These are phyloP conservation scores for Mercenaria mercenaria DNA, from an alignment of 1,140 invertebrate genomes.

Conservation along the genomic window DNA sequence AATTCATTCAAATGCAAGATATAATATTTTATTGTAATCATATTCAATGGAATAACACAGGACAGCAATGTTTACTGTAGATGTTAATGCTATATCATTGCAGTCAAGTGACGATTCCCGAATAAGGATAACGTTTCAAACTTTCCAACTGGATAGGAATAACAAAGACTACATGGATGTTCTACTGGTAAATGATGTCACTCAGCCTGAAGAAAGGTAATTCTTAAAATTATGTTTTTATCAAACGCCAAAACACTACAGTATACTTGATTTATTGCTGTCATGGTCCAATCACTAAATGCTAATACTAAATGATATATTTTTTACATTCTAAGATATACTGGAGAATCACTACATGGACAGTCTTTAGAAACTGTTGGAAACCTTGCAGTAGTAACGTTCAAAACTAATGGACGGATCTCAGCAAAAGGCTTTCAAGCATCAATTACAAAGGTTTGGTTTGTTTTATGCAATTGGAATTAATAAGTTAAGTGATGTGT, in stretches of 20 bases:
- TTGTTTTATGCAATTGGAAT: too few relatives aligned
- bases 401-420: constrained; percentile 39
- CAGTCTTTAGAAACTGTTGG: constrained; percentile 39
- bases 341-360: constrained; percentile 11
- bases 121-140: neutral
- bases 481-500: too few relatives aligned
- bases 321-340: constrained; percentile 57
- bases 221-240: neutral
- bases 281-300: too few relatives aligned
- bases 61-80: too few relatives aligned
- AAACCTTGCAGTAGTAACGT: constrained; percentile 50
- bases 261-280: too few relatives aligned
- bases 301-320: too few relatives aligned
- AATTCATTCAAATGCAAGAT: too few relatives aligned
- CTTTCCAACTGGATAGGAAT: neutral
- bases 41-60: too few relatives aligned
- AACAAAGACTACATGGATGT: neutral
- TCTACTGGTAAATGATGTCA: neutral
- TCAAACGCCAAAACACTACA: too few relatives aligned
- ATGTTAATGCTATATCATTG: too few relatives aligned
- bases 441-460: constrained; percentile 6
- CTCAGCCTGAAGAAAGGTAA: neutral
- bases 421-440: constrained; percentile 54
- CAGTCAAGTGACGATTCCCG: neutral
- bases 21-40: too few relatives aligned